Base-by-base conservation (phyloP, 2,797 vertebrate species). In the Nyctalus aviator region DNA sequence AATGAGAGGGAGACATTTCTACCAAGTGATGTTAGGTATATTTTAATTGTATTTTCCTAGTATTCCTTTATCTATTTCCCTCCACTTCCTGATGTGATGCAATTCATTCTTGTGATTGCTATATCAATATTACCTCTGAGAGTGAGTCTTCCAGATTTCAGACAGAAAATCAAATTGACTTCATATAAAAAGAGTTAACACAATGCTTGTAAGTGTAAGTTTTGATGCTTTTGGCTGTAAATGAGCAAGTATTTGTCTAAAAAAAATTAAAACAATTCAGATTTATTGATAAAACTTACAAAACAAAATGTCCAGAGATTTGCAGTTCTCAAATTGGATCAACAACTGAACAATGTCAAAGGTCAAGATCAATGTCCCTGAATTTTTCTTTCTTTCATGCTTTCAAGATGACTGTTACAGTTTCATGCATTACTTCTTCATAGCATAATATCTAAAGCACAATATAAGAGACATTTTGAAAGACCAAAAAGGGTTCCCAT, bases 221-320 rank as follows among this genome's bases (percentile, higher is more conserved):
- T 86, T 93, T 59, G 23, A 87, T 84, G 48, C 1, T 93, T 75
- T 94, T 4, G 30, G 15, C 20, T 79, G 5, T 12, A 77, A 27
- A 62, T 90, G 76, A 85, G 84, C 72, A 48, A 53, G 2, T 66
- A 84, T 8, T 76, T 88, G 17, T 87, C 11, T 44, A 44, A 44
- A 44, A 44, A 44, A 44, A 90, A 92, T 78, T 66, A 48, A 73
- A 64, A 87, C 20, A 87, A 73, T 46, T 84, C 41, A 87, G 32
- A 55, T 71, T 93, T 84, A 44, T 77, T 91, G 62, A 93, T 76
- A 62, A 91, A 82, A 91, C 12, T 73, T 84, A 81, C 10, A 64
- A 73, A 94, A 71, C 10, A 85, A 81, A 23, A 35, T 87, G 15
- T 53, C 17, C 21, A 66, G 72, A 86, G 41, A 57, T 72, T 5